Evolutionary conservation across 2,888 invertebrate genomes (phyloP).

Genomic region (Halocaridina rubra): DNA sequence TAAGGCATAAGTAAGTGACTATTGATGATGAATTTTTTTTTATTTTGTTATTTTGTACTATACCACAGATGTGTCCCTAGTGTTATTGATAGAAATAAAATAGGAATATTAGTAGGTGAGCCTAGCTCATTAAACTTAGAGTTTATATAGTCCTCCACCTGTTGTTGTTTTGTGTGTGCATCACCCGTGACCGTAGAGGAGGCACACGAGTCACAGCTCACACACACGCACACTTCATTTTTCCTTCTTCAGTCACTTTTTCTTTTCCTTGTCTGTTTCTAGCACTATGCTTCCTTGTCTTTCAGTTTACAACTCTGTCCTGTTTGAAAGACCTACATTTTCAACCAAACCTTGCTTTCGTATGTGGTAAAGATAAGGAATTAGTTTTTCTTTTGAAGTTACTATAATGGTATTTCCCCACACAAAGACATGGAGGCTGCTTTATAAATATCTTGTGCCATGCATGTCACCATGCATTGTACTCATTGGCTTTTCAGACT

Average conservation of each 20-base stretch:
- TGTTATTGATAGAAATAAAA: slow-evolving; percentile 57
- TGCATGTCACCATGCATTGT: no score
- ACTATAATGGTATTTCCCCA: no score
- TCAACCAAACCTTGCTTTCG: slow-evolving; percentile 46
- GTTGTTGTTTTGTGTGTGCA: slow-evolving; percentile 55
- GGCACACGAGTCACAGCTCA: slow-evolving; percentile 50
- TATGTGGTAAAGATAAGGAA: no score
- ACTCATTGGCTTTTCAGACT: no score
- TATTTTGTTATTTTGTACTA: slow-evolving; percentile 60
- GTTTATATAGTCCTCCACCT: slow-evolving; percentile 53
- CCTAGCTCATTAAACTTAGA: slow-evolving; percentile 59
- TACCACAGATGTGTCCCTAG: slow-evolving; percentile 61
- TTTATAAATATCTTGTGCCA: no score
- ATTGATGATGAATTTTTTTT: no score
- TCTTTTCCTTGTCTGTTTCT: slow-evolving; percentile 23
- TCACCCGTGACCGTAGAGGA: slow-evolving; percentile 56
- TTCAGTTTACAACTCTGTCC: slow-evolving; percentile 55
- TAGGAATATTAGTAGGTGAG: slow-evolving; percentile 57
- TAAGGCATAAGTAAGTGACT: slow-evolving; percentile 53
- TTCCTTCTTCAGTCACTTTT: slow-evolving; percentile 26
- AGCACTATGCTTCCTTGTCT: slow-evolving; percentile 49
- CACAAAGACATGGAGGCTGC: no score
- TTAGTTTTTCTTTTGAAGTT: no score
- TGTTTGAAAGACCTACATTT: slow-evolving; percentile 52
- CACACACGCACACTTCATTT: slow-evolving; percentile 32